A percentile compares a stretch with the other conserved stretches of the same genome.
Evolutionary conservation across 2,113 vertebrate genomes (phyloP).

Genomic region (Tetrao urogallus): DNA sequence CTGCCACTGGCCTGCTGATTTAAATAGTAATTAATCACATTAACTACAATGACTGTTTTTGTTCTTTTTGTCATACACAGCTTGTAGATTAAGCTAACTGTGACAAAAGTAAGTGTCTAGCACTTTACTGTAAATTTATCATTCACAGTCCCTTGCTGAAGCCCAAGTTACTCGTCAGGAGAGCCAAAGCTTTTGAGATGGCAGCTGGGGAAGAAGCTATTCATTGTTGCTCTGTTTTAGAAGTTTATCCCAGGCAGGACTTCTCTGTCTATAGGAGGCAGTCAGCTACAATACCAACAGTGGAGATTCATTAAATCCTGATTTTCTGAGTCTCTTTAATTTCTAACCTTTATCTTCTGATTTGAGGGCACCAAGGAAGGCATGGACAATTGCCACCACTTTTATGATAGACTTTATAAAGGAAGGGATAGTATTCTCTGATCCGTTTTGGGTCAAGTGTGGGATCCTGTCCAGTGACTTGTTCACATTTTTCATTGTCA

Average conservation of each 20-base stretch:
- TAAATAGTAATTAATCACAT: constrained; percentile 63
- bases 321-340: background rate
- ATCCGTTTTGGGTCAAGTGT: background rate
- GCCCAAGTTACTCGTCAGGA: background rate
- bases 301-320: background rate
- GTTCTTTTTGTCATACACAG: constrained; percentile 39
- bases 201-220: fast-evolving
- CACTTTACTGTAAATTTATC: background rate
- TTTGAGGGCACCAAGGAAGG: background rate
- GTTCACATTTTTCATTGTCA: background rate
- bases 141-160: background rate
- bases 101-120: background rate
- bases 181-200: background rate
- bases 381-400: background rate
- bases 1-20: constrained; percentile 40
- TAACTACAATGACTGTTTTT: constrained; percentile 46
- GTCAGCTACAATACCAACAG: background rate
- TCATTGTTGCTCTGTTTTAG: background rate
- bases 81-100: constrained; percentile 36
- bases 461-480: background rate
- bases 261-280: background rate
- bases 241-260: background rate
- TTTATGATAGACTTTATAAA: background rate
- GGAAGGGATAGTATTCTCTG: background rate
- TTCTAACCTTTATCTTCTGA: background rate